phyloP scores from a whole-genome alignment of 1,140 invertebrate genomes.

The Trichomalopsis sarcophagae region DNA sequence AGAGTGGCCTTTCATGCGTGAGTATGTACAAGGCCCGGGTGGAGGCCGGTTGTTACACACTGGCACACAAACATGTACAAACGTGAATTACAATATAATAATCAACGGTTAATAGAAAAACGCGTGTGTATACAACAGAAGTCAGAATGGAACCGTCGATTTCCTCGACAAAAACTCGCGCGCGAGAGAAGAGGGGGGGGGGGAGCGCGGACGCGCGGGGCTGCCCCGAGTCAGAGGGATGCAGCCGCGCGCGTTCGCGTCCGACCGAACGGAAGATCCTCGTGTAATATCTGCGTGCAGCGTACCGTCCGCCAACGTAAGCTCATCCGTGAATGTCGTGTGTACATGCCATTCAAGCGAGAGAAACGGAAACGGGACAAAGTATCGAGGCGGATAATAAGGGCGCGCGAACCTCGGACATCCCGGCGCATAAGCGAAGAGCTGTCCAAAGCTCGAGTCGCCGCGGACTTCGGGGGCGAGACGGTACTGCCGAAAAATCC shows the following conservation, averaged over 20 bases:
- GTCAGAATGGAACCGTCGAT: conserved; percentile 14
- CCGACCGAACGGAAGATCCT: conserved; percentile 25
- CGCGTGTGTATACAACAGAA: conserved; percentile 4
- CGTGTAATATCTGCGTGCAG: too few relatives aligned
- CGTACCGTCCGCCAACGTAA: conserved; percentile 35
- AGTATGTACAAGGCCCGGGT: conserved; percentile 67
- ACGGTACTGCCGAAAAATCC: conserved; percentile 60
- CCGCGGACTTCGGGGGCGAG: conserved; percentile 47
- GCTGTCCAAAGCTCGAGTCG: conserved; percentile 57
- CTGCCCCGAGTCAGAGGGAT: neutral
- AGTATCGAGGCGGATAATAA: neutral
- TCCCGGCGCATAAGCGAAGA: conserved; percentile 41
- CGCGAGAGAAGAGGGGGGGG: neutral
- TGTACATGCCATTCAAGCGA: neutral
- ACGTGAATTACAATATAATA: conserved; percentile 65
- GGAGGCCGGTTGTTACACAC: conserved; percentile 69
- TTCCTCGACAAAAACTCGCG: conserved; percentile 35
- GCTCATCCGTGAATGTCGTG: neutral
- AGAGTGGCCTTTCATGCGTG: conserved; percentile 67
- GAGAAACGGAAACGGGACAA: conserved; percentile 27
- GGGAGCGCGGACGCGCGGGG: neutral
- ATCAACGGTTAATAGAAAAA: conserved; percentile 53
- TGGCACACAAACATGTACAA: conserved; percentile 70
- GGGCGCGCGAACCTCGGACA: conserved; percentile 5
- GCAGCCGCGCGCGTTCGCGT: neutral